Evolutionary conservation across 2,888 invertebrate species (phyloP).

Genomic region (Mesopsocus fuscifrons): DNA sequence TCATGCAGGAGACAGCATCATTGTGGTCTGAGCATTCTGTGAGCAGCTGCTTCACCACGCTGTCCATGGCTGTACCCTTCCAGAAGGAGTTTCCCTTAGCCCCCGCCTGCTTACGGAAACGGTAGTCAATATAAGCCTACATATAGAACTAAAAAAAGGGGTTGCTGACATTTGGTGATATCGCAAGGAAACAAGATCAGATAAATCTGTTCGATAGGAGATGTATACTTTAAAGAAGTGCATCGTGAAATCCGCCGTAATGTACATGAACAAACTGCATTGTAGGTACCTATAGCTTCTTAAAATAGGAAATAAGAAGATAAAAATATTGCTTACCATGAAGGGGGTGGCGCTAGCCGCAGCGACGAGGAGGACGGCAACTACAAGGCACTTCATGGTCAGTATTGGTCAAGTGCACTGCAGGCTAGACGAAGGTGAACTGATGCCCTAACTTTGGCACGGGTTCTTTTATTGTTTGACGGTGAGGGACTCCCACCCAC

Average conservation of each 20-base stretch:
- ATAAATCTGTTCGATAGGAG: too few species aligned
- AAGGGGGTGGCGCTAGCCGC: neutral
- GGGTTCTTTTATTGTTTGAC: neutral
- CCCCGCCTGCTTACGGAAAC: neutral
- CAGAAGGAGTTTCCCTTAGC: conserved; percentile 28
- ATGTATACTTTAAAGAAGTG: too few species aligned
- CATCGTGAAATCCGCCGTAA: too few species aligned
- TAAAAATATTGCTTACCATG: neutral
- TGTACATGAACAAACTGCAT: too few species aligned
- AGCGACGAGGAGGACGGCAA: neutral
- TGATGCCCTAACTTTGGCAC: neutral
- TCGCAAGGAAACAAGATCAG: too few species aligned
- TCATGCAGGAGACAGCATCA: conserved; percentile 63
- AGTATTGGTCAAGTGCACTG: neutral
- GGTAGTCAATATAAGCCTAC: too few species aligned
- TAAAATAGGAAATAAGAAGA: too few species aligned
- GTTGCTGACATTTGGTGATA: too few species aligned
- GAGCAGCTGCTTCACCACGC: conserved; percentile 56
- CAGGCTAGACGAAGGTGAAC: neutral
- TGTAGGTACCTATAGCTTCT: too few species aligned
- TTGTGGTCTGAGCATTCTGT: conserved; percentile 52
- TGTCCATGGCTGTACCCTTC: conserved; percentile 51
- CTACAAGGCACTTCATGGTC: neutral
- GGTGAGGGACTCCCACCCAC: too few species aligned
- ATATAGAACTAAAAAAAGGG: too few species aligned